Conservation (phyloP, 2,113 vertebrate genomes). For the Engystomops pustulosus region DNA sequence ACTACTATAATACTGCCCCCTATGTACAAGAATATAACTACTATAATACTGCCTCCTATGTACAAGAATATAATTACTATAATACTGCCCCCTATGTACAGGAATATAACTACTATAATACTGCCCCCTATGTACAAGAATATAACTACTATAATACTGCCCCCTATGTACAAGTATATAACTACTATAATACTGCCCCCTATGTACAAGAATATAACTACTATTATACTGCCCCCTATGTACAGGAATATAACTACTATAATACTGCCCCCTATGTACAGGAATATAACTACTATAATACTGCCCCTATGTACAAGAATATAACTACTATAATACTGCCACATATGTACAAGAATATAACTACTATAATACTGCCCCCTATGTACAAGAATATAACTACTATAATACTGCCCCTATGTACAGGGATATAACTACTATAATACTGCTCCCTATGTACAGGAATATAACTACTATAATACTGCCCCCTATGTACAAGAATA, state of each 20-base stretch:
- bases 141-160: background rate
- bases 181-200: background rate
- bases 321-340: background rate
- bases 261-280: background rate
- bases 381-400: background rate
- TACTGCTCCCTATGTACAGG: background rate
- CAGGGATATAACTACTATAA: conserved; percentile 8
- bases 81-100: background rate
- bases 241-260: conserved; percentile 7
- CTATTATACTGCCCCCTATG: background rate
- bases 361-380: background rate
- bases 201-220: background rate
- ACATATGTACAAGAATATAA: background rate
- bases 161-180: background rate
- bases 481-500: background rate
- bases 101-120: background rate
- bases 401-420: conserved; percentile 1
- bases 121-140: background rate
- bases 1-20: conserved; percentile 15
- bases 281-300: background rate
- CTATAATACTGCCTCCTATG: background rate
- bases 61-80: conserved; percentile 1
- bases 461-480: conserved; percentile 4
- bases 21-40: background rate
- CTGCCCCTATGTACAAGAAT: background rate